Percentiles rank a stretch among this genome's conserved stretches.
Evolutionary conservation across 2,113 vertebrate species (phyloP).

Genomic region (Boleophthalmus pectinirostris): DNA sequence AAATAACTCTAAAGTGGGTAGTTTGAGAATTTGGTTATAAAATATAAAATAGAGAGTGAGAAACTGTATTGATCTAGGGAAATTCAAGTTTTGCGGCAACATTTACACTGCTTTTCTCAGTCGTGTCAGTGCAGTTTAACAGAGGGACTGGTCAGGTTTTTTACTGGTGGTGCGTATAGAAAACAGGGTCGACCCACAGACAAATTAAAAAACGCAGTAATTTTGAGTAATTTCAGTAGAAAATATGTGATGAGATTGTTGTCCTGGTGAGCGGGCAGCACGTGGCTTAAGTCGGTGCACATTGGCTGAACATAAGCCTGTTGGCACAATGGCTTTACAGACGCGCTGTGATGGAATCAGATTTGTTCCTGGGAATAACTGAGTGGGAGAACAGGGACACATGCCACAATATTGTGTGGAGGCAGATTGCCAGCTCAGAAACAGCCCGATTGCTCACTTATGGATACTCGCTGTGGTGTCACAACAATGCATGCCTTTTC

Average conservation of each 20-base stretch:
- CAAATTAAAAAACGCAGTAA: neutral
- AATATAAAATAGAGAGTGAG: too few relatives aligned
- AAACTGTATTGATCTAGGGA: too few relatives aligned
- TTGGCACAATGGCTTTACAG: conserved; percentile 61
- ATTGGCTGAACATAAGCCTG: conserved; percentile 54
- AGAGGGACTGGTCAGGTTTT: too few relatives aligned
- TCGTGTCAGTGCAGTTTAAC: too few relatives aligned
- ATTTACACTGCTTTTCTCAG: too few relatives aligned
- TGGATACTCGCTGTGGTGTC: conserved; percentile 55
- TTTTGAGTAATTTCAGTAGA: neutral
- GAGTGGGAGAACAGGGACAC: conserved; percentile 56
- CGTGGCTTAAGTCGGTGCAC: conserved; percentile 40
- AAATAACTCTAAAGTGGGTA: too few relatives aligned
- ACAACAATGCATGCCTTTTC: conserved; percentile 54
- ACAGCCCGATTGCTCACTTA: conserved; percentile 59
- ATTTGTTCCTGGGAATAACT: conserved; percentile 53
- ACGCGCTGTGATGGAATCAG: conserved; percentile 58
- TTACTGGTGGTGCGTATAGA: neutral
- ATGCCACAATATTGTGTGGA: conserved; percentile 52
- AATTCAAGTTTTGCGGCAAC: too few relatives aligned
- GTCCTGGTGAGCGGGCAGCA: conserved; percentile 33
- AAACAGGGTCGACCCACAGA: neutral
- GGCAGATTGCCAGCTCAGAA: conserved; percentile 51
- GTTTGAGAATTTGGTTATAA: too few relatives aligned
- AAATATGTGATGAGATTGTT: conserved; percentile 26